phyloP scores from a whole-genome alignment of 2,797 vertebrate genomes.

The Eupleurogrammus muticus region DNA sequence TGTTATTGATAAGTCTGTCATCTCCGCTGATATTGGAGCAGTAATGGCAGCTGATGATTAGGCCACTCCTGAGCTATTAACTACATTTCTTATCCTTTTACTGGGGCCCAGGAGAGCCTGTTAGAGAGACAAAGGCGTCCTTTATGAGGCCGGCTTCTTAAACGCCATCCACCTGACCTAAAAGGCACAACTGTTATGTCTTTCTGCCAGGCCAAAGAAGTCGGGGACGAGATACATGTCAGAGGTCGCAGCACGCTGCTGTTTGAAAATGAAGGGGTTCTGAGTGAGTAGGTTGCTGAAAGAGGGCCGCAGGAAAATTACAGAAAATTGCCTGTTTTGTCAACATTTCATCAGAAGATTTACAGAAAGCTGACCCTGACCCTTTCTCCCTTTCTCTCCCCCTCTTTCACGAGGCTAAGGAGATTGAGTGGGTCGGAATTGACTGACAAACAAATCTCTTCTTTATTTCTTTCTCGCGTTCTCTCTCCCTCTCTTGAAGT shows the following conservation, averaged over 20 bases:
- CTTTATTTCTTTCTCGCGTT: constrained; percentile 86
- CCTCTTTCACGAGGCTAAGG: constrained; percentile 84
- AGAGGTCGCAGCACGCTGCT: constrained; percentile 87
- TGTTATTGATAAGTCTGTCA: constrained; percentile 98
- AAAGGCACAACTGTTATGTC: constrained; percentile 94
- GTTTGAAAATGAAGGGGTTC: constrained; percentile 90
- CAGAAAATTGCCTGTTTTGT: constrained; percentile 98
- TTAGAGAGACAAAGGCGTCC: constrained; percentile 89
- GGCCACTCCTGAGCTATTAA: constrained; percentile 93
- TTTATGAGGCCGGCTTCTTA: constrained; percentile 86
- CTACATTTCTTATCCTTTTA: constrained; percentile 93
- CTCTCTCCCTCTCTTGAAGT: constrained; percentile 86
- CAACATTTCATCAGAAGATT: constrained; percentile 96
- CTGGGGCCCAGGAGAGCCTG: constrained; percentile 85
- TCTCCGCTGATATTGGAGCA: constrained; percentile 93
- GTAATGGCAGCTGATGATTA: constrained; percentile 95
- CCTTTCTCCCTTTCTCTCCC: constrained; percentile 67
- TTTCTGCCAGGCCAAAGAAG: constrained; percentile 80
- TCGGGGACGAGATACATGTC: constrained; percentile 86
- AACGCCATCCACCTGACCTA: constrained; percentile 90
- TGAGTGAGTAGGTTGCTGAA: constrained; percentile 88
- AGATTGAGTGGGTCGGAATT: constrained; percentile 88
- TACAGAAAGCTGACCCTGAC: constrained; percentile 85
- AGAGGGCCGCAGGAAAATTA: constrained; percentile 89
- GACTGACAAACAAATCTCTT: constrained; percentile 93